Base-by-base conservation (phyloP, 2,113 vertebrate species). In the Entosphenus tridentatus region DNA sequence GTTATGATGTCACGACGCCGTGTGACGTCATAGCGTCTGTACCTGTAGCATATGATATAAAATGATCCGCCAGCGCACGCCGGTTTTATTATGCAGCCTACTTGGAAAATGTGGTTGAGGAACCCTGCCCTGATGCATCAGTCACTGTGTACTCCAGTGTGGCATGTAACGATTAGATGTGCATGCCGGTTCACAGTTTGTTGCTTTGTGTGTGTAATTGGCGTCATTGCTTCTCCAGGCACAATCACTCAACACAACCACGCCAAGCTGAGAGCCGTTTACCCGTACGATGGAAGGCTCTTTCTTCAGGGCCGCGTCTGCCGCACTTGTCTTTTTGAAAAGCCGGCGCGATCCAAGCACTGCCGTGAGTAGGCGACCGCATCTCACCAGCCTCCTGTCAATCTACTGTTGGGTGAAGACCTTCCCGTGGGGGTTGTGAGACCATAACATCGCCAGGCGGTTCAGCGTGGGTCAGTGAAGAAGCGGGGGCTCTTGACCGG, bases 321-420 rank as follows among this genome's bases (percentile, higher is more conserved):
- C 73, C 75, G 80, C 8, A 86, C 87, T 0, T 98, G 93, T 72
- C 70, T 74, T 1, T 55, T 87, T 62, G 71, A 81, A 77, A 96
- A 93, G 75, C 91, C 89, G 14, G 89, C 93, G 17, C 81, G 89
- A 10, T 96, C 93, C 18, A 96, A 95, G 76, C 93, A 98, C 69
- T 96, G 91, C 74, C 75, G 93, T 98, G 75, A 83, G 82, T 59
- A 70, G 68, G 12, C 56, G 21, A 56, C 18, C 14, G 68, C 9
- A 68, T 11, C 17, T 10, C 57, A 17, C 55, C 14, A n/a, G 39
- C 57, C 55, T 68, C 10, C 12, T 11, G 68, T n/a, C 55, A 55
- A 55, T 68, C 13, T 17, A 54, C 16, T 68, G 13, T 14, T 54
- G 67, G 55, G 16, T 10, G 57, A 56, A 68, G 54, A 68, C 16